A percentile compares a stretch with the other conserved stretches of the same genome.
phyloP scores from a whole-genome alignment of 2,888 invertebrate genomes.

The Drosophila macrospina region DNA sequence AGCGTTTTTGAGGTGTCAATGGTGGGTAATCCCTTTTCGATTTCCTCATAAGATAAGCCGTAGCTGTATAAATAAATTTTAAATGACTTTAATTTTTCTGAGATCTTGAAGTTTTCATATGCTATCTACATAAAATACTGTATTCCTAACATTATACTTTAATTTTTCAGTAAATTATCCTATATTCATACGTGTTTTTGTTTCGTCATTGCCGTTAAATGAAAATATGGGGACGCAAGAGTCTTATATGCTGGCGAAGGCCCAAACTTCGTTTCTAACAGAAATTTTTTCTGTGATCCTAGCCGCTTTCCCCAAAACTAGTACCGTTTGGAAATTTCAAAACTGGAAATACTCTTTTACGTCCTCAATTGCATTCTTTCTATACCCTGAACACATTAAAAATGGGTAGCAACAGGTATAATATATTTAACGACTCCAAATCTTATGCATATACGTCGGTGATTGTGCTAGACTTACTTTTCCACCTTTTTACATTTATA shows the following conservation, averaged over 20 bases:
- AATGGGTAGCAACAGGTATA: background rate
- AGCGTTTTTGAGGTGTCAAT: constrained; percentile 95
- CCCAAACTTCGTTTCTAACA: no score
- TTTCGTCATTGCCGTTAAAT: background rate
- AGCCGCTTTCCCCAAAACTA: background rate
- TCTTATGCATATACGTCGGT: no score
- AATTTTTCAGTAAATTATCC: background rate
- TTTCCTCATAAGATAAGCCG: constrained; percentile 93
- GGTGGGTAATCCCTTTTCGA: constrained; percentile 93
- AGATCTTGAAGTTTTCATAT: background rate
- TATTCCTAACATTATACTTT: background rate
- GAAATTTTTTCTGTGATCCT: background rate
- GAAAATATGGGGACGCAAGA: background rate
- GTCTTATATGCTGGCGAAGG: background rate
- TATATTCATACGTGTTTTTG: background rate
- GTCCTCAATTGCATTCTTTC: constrained; percentile 14
- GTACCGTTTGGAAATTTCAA: background rate
- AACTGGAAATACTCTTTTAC: constrained; percentile 14
- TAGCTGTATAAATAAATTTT: constrained; percentile 87
- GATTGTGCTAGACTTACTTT: no score
- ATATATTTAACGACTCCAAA: no score
- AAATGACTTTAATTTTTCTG: background rate
- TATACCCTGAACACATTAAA: background rate
- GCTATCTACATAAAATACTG: background rate
- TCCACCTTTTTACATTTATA: background rate